Conservation (phyloP, 2,888 invertebrate species). For the Catocala nupta region DNA sequence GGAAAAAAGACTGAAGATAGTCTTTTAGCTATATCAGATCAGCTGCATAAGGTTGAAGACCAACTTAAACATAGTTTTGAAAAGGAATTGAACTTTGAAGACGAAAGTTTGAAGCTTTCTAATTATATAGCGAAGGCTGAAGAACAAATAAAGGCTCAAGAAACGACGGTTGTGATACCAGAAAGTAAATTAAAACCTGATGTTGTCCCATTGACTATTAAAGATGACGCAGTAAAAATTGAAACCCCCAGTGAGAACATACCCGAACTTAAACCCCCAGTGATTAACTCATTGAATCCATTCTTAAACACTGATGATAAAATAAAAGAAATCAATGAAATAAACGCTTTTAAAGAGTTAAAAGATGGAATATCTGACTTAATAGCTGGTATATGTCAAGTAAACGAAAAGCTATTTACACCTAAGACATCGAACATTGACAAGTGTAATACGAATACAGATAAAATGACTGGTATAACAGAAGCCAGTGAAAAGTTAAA, state of each 20-base stretch:
- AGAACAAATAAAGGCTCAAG: constrained; percentile 66
- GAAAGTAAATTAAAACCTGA: constrained; percentile 68
- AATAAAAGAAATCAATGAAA: constrained; percentile 79
- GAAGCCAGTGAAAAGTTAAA: constrained; percentile 73
- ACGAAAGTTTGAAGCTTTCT: constrained; percentile 71
- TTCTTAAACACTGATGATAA: constrained; percentile 75
- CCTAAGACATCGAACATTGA: constrained; percentile 61
- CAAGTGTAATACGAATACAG: constrained; percentile 46
- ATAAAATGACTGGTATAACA: constrained; percentile 64
- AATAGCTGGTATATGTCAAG: constrained; percentile 83
- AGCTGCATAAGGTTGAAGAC: constrained; percentile 82
- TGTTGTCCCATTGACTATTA: constrained; percentile 60
- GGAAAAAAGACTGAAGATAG: constrained; percentile 84
- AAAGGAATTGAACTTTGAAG: constrained; percentile 76
- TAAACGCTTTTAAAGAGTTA: constrained; percentile 82
- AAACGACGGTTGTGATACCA: constrained; percentile 62
- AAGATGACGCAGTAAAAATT: constrained; percentile 68
- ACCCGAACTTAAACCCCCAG: constrained; percentile 49
- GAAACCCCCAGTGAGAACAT: constrained; percentile 49
- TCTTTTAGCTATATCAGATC: constrained; percentile 82
- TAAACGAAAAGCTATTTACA: constrained; percentile 80
- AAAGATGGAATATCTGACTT: constrained; percentile 85
- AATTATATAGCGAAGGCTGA: constrained; percentile 64
- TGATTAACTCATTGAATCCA: constrained; percentile 74
- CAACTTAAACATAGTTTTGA: constrained; percentile 82